Percentiles rank a stretch among this genome's conserved stretches.
These are phyloP conservation scores for Torymus texanus DNA, from an alignment of 2,888 invertebrate genomes.

Conservation along the genomic window DNA sequence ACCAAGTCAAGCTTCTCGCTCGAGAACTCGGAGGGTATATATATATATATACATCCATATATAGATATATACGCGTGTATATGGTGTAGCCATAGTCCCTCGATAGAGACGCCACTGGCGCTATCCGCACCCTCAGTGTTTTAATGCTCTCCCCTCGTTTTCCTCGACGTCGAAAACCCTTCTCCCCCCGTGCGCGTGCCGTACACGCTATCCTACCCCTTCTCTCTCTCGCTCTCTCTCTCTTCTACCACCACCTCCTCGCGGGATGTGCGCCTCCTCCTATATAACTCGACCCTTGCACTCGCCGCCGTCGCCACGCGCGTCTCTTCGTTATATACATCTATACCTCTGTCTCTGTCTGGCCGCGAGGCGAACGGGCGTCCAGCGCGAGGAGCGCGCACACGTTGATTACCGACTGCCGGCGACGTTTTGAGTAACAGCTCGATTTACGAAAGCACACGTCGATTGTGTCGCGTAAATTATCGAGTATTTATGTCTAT, in stretches of 20 bases:
- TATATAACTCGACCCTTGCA: constrained; percentile 63
- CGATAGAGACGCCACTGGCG: constrained; percentile 63
- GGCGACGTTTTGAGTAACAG: constrained; percentile 51
- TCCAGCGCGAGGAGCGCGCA: background rate
- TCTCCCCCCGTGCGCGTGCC: constrained; percentile 54
- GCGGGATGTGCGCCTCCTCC: background rate
- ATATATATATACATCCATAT: too few relatives aligned
- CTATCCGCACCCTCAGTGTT: constrained; percentile 68
- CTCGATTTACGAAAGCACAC: constrained; percentile 45
- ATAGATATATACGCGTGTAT: too few relatives aligned
- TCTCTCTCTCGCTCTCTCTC: background rate
- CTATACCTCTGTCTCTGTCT: background rate
- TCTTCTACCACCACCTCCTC: constrained; percentile 13
- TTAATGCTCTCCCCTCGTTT: constrained; percentile 68
- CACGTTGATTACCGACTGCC: constrained; percentile 48
- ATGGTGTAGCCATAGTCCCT: constrained; percentile 27
- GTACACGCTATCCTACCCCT: background rate
- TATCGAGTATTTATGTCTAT: constrained; percentile 12
- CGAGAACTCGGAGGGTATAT: too few relatives aligned
- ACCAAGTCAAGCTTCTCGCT: constrained; percentile 6
- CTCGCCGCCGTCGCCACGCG: constrained; percentile 20
- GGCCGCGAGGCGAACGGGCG: background rate
- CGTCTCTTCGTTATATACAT: constrained; percentile 41
- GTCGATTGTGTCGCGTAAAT: constrained; percentile 37
- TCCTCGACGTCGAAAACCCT: constrained; percentile 64